phyloP scores from a whole-genome alignment of 2,888 invertebrate species.

The Andrena marginata region DNA sequence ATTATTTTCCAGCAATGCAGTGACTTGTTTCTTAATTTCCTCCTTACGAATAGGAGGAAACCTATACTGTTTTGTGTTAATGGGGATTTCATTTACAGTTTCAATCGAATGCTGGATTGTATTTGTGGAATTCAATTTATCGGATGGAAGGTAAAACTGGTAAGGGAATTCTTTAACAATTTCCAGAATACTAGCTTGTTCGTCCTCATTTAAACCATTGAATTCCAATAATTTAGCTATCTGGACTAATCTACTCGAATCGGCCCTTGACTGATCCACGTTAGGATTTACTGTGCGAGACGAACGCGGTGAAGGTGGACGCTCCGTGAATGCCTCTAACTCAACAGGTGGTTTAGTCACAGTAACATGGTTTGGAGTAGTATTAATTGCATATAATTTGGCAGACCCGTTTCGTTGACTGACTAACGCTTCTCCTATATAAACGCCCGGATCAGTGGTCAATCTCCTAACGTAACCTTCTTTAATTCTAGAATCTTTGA shows the following conservation, averaged over 20 bases:
- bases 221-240: background rate
- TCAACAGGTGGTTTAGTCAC: too few relatives aligned
- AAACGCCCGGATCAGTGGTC: background rate
- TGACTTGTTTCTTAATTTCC: background rate
- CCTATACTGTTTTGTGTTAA: background rate
- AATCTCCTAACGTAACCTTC: background rate
- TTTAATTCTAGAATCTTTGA: background rate
- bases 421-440: background rate
- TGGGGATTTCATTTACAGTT: background rate
- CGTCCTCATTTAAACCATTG: background rate
- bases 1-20: too few relatives aligned
- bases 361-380: too few relatives aligned
- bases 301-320: background rate
- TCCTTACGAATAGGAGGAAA: background rate
- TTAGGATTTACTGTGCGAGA: background rate
- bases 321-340: background rate
- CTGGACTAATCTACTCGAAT: background rate
- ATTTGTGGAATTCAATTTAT: background rate
- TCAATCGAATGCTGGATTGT: background rate
- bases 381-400: too few relatives aligned
- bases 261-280: background rate
- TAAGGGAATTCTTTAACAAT: background rate
- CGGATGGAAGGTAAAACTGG: background rate
- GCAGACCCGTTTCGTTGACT: too few relatives aligned
- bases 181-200: background rate